Conservation (phyloP, 2,113 vertebrate genomes). For the Seriola rivoliana region DNA sequence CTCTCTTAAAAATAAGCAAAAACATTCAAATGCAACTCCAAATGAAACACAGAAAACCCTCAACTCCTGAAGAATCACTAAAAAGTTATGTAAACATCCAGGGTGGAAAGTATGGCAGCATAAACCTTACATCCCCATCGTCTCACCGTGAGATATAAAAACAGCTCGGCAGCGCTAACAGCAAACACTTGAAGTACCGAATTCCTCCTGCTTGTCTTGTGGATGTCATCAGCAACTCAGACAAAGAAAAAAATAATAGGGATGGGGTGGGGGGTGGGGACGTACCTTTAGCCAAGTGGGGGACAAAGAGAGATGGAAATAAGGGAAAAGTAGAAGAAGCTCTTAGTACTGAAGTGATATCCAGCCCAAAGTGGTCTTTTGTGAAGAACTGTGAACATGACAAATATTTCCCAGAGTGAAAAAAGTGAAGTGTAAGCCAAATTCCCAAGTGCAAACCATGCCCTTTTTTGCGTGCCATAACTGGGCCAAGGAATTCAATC, state of each 20-base stretch:
- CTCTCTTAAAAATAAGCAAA: slow-evolving; percentile 15
- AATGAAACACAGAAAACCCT: slow-evolving; percentile 5
- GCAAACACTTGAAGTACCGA: slow-evolving; percentile 73
- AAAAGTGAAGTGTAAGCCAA: slow-evolving; percentile 2
- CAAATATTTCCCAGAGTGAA: slow-evolving; percentile 19
- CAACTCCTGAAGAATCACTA: slow-evolving; percentile 29
- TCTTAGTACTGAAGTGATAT: neutral
- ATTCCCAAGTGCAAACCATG: slow-evolving; percentile 15
- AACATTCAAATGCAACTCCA: neutral
- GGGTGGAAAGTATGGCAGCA: slow-evolving; percentile 65
- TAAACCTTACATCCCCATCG: slow-evolving; percentile 48
- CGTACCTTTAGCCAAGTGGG: neutral
- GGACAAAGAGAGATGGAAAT: neutral
- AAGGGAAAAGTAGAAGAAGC: neutral
- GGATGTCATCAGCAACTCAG: slow-evolving; percentile 25
- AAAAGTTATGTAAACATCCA: slow-evolving; percentile 59
- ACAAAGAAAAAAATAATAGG: slow-evolving; percentile 41
- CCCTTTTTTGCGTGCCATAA: neutral
- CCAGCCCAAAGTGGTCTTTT: neutral
- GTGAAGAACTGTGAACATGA: slow-evolving; percentile 15
- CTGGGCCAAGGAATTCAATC: slow-evolving; percentile 27
- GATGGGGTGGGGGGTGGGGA: neutral
- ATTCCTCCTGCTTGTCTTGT: slow-evolving; percentile 37
- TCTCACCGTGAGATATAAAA: slow-evolving; percentile 60
- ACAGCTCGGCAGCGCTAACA: slow-evolving; percentile 63